Conservation (phyloP, 2,113 vertebrate species). For the Calyptommatus sinebrachiatus region DNA sequence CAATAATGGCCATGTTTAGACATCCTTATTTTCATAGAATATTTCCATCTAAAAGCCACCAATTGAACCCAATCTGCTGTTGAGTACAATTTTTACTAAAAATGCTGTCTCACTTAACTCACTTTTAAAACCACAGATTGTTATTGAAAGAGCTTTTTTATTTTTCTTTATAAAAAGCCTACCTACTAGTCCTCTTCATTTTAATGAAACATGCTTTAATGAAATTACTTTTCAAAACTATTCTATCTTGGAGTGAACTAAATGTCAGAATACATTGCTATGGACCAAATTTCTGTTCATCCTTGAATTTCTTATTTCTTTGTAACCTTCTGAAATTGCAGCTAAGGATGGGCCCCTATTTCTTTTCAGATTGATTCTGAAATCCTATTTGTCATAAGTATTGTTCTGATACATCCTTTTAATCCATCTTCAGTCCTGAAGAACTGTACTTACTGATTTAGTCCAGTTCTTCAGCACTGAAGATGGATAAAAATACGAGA, state of each 20-base stretch:
- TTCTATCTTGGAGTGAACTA: not conserved
- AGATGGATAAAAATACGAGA: too few species aligned
- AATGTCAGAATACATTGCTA: not conserved
- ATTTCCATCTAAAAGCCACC: too few species aligned
- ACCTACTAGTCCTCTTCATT: not conserved
- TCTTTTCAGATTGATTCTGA: not conserved
- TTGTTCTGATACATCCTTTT: too few species aligned
- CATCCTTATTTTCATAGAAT: too few species aligned
- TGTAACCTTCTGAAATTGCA: not conserved
- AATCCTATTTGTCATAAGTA: too few species aligned
- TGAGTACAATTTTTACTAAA: too few species aligned
- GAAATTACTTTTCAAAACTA: not conserved
- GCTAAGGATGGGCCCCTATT: not conserved
- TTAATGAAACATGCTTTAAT: not conserved
- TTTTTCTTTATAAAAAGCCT: slow-evolving; percentile 17
- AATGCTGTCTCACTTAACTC: too few species aligned
- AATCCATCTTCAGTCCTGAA: too few species aligned
- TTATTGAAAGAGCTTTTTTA: slow-evolving; percentile 1
- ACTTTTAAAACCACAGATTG: slow-evolving; percentile 21
- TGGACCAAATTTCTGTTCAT: not conserved
- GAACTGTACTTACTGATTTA: too few species aligned
- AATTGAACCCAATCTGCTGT: too few species aligned
- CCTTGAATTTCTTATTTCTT: not conserved
- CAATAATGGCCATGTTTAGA: too few species aligned
- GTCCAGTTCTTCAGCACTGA: too few species aligned